A percentile compares a stretch with the other conserved stretches of the same genome.
Conservation (phyloP, 2,113 vertebrate genomes). For the Coryphaenoides rupestris region DNA sequence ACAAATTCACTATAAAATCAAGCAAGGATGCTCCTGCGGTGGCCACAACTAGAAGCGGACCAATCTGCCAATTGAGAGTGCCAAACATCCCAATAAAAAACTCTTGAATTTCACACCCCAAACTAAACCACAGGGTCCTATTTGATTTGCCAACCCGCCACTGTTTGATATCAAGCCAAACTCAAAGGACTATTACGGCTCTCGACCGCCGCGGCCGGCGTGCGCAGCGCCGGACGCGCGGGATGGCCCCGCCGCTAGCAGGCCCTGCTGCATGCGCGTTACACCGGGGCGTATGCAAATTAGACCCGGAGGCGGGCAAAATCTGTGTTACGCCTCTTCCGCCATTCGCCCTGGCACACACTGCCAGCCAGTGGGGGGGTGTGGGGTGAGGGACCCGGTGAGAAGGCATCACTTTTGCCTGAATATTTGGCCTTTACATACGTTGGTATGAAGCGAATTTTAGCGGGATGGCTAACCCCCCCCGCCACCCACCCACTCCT, state of each 20-base stretch:
- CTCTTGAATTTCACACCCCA: conserved; percentile 74
- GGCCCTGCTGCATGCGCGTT: conserved; percentile 67
- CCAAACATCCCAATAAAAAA: conserved; percentile 74
- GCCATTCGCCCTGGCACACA: conserved; percentile 76
- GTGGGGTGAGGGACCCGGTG: conserved; percentile 83
- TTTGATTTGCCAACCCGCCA: conserved; percentile 71
- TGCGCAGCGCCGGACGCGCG: too few species aligned
- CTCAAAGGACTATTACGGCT: conserved; percentile 46
- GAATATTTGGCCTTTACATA: conserved; percentile 92
- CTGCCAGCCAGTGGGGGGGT: conserved; percentile 61
- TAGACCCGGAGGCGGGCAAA: conserved; percentile 68
- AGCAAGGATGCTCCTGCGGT: conserved; percentile 52
- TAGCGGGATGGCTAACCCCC: conserved; percentile 60
- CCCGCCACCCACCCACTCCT: conserved; percentile 25
- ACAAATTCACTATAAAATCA: conserved; percentile 68
- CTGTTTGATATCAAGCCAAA: conserved; percentile 74
- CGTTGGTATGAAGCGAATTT: conserved; percentile 86
- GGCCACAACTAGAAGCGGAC: conserved; percentile 62
- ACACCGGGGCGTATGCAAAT: conserved; percentile 71
- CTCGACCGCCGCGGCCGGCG: background rate
- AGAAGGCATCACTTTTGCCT: conserved; percentile 87
- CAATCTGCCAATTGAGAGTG: conserved; percentile 71
- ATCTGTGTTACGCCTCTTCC: conserved; percentile 47
- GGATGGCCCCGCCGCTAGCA: conserved; percentile 55
- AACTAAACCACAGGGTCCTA: conserved; percentile 73